Base-by-base conservation (phyloP, 2,888 invertebrate genomes). In the Drosophila nr. perissopoda region DNA sequence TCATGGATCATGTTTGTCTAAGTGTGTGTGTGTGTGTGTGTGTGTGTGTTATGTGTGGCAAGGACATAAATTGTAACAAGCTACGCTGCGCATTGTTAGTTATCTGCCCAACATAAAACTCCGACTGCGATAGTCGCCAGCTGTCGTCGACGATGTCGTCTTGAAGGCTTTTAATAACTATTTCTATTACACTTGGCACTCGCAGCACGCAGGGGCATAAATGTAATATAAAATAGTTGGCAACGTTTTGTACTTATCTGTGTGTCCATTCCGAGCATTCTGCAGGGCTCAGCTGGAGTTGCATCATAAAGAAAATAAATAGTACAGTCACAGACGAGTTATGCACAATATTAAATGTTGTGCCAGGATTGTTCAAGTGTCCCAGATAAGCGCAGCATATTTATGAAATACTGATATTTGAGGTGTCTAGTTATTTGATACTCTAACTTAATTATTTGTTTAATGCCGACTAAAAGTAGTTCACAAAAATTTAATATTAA, bases 181-280 rank as follows among this genome's bases (percentile, higher is more conserved):
- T 86, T 85, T 85, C 86, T 82, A 83, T 88, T 83, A 82, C 83
- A 85, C 88, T 86, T 86, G 84, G 79, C 82, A 87, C 80, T 74
- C 89, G 42, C 66, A 70, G 74, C 87, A 87, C 89, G 82, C 81
- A 77, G 74, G 75, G 49, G 52, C 79, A 79, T 82, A 82, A 79
- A 87, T 79, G 79, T 80, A 69, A 79, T 80, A 82, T 74, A 65
- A 78, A 79, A 77, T 70, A 72, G 68, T 76, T 76, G 88, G 79
- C 85, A 84, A 73, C 88, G 83, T 76, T 82, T 81, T 83, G 85
- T 74, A 82, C 88, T 84, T 84, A 84, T 84, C 85, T 83, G 27
- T 70, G 68, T 57, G 64, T 67, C 51, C 48, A 49, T 60, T 75
- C 33, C 36, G 25, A n/a, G 25, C n/a, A 48, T 64, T 36, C n/a